A percentile compares a stretch with the other conserved stretches of the same genome.
Evolutionary conservation across 2,113 vertebrate genomes (phyloP).

Genomic region (Ochotona princeps): DNA sequence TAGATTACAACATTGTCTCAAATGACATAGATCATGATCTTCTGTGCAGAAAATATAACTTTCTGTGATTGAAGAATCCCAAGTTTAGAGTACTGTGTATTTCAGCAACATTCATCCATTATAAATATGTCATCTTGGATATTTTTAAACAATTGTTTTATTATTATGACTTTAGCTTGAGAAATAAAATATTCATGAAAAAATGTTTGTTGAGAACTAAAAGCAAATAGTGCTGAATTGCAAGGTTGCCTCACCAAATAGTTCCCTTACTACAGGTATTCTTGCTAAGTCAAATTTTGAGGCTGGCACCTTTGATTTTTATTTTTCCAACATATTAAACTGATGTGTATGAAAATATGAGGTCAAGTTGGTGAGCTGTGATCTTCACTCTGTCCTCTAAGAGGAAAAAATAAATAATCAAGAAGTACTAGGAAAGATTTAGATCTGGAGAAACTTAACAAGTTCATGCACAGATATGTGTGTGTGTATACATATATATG

Average conservation of each 20-base stretch:
- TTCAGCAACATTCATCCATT: slow-evolving; percentile 3
- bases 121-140: slow-evolving; percentile 12
- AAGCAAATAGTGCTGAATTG: slow-evolving; percentile 23
- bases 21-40: slow-evolving; percentile 26
- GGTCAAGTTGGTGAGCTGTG: neutral
- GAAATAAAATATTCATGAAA: neutral
- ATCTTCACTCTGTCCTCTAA: neutral
- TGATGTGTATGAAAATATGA: neutral
- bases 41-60: slow-evolving; percentile 58
- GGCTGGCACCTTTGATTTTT: neutral
- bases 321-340: neutral
- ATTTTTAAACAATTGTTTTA: slow-evolving; percentile 48
- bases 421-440: neutral
- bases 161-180: slow-evolving; percentile 35
- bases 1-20: slow-evolving; percentile 35
- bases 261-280: neutral
- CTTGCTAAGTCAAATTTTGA: slow-evolving; percentile 18
- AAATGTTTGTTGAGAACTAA: slow-evolving; percentile 41
- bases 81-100: slow-evolving; percentile 27
- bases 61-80: neutral
- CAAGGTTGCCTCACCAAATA: neutral
- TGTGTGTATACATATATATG: neutral
- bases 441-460: slow-evolving; percentile 8
- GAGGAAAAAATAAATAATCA: slow-evolving; percentile 42
- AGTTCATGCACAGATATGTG: neutral